Evolutionary conservation across 2,113 vertebrate genomes (phyloP).

Genomic region (Channa maculata): DNA sequence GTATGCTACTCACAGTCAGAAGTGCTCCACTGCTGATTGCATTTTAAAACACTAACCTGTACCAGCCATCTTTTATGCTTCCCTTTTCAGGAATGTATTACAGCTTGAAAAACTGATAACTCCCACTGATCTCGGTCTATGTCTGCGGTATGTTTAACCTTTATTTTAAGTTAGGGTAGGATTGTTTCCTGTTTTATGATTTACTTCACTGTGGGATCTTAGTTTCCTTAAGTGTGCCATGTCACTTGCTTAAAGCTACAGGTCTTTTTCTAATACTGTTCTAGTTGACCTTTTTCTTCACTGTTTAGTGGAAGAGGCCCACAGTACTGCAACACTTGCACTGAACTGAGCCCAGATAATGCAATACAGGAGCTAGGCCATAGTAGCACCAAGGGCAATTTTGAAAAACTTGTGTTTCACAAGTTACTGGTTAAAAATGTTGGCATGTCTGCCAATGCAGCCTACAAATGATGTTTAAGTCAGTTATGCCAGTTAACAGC

Average conservation of each 20-base stretch:
- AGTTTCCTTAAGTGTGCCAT: constrained; percentile 16
- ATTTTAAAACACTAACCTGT: constrained; percentile 33
- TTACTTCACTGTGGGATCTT: neutral
- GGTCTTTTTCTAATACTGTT: constrained; percentile 17
- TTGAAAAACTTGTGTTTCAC: too few species aligned
- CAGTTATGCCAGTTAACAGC: too few species aligned
- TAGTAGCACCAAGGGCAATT: neutral
- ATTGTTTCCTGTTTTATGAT: constrained; percentile 9
- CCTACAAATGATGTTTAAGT: too few species aligned
- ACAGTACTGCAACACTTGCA: constrained; percentile 4
- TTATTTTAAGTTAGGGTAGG: neutral
- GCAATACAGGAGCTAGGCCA: neutral
- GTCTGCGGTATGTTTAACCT: too few species aligned
- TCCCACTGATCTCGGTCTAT: neutral
- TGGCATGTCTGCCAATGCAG: too few species aligned
- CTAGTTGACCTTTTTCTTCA: neutral
- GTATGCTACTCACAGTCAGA: constrained; percentile 24
- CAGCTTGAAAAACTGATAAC: constrained; percentile 26
- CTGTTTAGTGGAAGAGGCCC: neutral
- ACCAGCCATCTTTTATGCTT: constrained; percentile 15
- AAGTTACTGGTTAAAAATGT: too few species aligned
- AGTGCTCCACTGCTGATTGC: constrained; percentile 24
- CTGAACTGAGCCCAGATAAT: neutral
- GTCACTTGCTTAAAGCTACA: neutral
- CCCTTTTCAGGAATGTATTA: constrained; percentile 17